These are phyloP conservation scores for Escarpia spicata DNA, from an alignment of 2,888 invertebrate species.

Conservation along the genomic window DNA sequence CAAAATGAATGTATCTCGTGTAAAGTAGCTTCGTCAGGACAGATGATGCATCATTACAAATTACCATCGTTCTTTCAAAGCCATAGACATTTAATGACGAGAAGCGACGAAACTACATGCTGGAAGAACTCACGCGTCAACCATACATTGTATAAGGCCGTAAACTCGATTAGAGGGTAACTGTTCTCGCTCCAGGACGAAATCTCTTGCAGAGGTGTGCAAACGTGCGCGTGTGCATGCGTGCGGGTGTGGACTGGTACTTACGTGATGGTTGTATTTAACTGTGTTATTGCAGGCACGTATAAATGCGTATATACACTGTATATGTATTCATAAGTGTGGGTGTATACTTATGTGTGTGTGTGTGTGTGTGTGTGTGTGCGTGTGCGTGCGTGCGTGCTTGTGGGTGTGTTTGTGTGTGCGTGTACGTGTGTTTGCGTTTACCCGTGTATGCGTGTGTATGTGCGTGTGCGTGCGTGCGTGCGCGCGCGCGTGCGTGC, in stretches of 20 bases:
- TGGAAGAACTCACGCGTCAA: not conserved
- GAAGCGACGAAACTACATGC: not conserved
- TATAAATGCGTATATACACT: not conserved
- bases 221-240: not conserved
- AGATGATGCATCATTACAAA: not conserved
- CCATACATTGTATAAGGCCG: no score
- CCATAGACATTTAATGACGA: not conserved
- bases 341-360: not conserved
- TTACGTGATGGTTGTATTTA: not conserved
- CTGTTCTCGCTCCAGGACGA: no score
- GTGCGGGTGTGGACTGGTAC: not conserved
- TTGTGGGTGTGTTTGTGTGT: not conserved
- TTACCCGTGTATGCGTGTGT: not conserved
- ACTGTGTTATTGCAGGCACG: not conserved
- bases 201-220: not conserved
- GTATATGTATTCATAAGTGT: not conserved
- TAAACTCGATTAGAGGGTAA: no score
- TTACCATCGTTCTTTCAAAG: not conserved
- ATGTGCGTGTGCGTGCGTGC: not conserved
- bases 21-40: not conserved
- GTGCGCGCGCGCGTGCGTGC: not conserved
- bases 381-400: not conserved
- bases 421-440: not conserved
- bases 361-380: not conserved
- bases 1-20: conserved; percentile 9